Conservation (phyloP, 2,797 vertebrate genomes). For the Clarias laeviceps region DNA sequence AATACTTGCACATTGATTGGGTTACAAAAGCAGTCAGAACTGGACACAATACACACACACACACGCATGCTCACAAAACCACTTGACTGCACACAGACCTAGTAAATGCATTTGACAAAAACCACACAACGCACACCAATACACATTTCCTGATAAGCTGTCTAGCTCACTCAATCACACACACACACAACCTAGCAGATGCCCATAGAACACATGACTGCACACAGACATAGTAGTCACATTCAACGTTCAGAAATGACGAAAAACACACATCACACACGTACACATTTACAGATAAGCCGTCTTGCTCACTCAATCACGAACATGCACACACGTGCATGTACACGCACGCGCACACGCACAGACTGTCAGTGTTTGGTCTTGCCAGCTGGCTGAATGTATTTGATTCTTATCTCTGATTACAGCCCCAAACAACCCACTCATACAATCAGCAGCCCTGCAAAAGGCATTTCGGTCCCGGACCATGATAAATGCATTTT, state of each 20-base stretch:
- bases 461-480: background rate
- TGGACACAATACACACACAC: background rate
- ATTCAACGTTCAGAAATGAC: background rate
- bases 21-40: background rate
- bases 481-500: slow-evolving; percentile 4
- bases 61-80: slow-evolving; percentile 4
- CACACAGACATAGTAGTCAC: slow-evolving; percentile 25
- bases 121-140: slow-evolving; percentile 7
- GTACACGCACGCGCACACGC: slow-evolving; percentile 9
- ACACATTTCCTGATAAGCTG: slow-evolving; percentile 19
- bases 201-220: slow-evolving; percentile 1
- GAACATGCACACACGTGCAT: background rate
- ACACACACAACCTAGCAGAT: background rate
- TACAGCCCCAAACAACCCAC: slow-evolving; percentile 16
- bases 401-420: slow-evolving; percentile 42
- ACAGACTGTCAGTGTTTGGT: slow-evolving; percentile 16
- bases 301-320: background rate
- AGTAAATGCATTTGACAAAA: background rate
- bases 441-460: slow-evolving; percentile 17
- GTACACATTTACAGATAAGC: slow-evolving; percentile 26
- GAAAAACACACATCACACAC: background rate
- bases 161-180: background rate
- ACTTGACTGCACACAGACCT: slow-evolving; percentile 19
- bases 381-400: slow-evolving; percentile 19
- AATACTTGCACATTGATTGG: background rate